phyloP scores from a whole-genome alignment of 1,140 invertebrate species.

The Archegozetes longisetosus region DNA sequence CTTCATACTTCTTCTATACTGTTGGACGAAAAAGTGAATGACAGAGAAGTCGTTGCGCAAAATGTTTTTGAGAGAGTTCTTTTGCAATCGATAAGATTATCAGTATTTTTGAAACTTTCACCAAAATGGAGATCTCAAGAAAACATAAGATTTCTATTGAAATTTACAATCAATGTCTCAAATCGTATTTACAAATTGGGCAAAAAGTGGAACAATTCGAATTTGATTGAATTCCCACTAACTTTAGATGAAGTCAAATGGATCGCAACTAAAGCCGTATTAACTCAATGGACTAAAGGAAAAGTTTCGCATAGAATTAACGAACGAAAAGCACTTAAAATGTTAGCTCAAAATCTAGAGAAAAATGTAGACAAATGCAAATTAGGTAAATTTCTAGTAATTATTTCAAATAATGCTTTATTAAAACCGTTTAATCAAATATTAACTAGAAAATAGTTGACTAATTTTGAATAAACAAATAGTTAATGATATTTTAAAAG shows the following conservation, averaged over 20 bases:
- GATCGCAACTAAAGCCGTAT: background rate
- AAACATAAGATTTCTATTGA: background rate
- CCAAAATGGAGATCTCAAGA: background rate
- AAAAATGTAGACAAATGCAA: background rate
- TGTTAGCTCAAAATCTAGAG: background rate
- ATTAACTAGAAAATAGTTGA: background rate
- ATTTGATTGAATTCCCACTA: background rate
- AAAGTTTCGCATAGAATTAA: background rate
- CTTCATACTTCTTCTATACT: background rate
- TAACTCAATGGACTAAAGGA: background rate
- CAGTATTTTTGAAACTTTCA: background rate
- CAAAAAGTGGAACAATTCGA: background rate
- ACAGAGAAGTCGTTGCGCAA: background rate
- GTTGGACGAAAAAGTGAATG: background rate
- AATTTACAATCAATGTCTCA: background rate
- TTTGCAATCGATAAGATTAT: background rate
- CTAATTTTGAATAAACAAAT: background rate
- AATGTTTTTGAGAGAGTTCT: background rate
- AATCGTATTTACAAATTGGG: background rate
- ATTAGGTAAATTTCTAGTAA: background rate
- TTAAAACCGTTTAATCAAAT: background rate
- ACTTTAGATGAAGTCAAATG: background rate
- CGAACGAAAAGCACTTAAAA: background rate
- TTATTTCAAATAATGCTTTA: background rate
- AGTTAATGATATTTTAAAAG: background rate